Evolutionary conservation across 2,888 invertebrate species (phyloP).

Genomic region (Hirtodrosophila histrioides): DNA sequence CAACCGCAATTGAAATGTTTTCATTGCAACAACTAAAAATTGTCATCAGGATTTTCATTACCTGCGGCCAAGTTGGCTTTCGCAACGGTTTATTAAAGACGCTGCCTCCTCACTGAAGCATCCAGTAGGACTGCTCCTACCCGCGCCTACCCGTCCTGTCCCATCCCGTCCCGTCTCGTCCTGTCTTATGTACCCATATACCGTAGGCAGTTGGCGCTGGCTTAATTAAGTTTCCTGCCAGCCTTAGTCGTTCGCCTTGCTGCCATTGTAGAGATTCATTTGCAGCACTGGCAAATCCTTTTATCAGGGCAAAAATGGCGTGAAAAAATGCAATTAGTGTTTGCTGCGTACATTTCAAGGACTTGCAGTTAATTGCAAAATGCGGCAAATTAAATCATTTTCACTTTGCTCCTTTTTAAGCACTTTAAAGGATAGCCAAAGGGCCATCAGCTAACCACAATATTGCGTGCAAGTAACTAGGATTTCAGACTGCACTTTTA

Average conservation of each 20-base stretch:
- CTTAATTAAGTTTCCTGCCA: constrained; percentile 72
- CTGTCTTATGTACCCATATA: constrained; percentile 10
- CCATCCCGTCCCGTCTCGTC: not conserved
- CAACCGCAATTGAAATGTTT: constrained; percentile 80
- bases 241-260: constrained; percentile 31
- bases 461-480: constrained; percentile 16
- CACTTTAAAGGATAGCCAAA: constrained; percentile 33
- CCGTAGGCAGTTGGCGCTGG: constrained; percentile 65
- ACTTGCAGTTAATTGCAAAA: constrained; percentile 72
- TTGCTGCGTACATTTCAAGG: constrained; percentile 64
- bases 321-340: constrained; percentile 79
- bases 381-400: constrained; percentile 73
- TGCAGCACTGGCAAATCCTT: constrained; percentile 49
- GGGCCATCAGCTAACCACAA: constrained; percentile 33
- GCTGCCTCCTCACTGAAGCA: constrained; percentile 20
- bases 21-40: constrained; percentile 80
- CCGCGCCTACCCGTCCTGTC: not conserved
- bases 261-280: constrained; percentile 50
- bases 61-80: constrained; percentile 73
- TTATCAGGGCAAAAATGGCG: constrained; percentile 60
- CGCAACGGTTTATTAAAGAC: constrained; percentile 74
- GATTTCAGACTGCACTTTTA: constrained; percentile 79
- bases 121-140: not conserved
- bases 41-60: constrained; percentile 80
- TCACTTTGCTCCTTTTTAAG: constrained; percentile 27